Evolutionary conservation across 2,113 vertebrate genomes (phyloP).

Genomic region (Calyptomena viridis): DNA sequence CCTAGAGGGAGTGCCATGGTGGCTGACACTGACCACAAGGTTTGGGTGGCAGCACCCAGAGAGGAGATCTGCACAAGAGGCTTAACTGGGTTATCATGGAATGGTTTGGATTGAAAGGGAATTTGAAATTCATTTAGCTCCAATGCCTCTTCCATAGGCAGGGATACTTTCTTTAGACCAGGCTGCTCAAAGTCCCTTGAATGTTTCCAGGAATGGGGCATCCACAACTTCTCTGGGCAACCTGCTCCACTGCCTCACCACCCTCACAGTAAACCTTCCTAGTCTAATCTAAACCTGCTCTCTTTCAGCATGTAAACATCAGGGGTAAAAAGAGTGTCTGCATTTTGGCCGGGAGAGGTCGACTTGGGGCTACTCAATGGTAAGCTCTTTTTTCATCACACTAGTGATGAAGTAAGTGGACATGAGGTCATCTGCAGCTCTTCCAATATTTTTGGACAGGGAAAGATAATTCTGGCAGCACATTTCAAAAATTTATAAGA

Average conservation of each 20-base stretch:
- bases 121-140: background rate
- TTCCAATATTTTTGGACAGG: background rate
- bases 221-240: background rate
- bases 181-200: background rate
- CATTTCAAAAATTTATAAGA: background rate
- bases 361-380: background rate
- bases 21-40: background rate
- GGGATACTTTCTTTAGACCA: background rate
- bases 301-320: background rate
- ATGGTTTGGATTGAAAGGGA: background rate
- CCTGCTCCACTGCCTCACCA: background rate
- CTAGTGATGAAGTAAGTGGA: background rate
- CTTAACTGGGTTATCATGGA: background rate
- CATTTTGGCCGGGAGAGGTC: background rate
- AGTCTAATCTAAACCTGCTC: background rate
- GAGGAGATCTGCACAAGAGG: background rate
- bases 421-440: background rate
- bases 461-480: background rate
- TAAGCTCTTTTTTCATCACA: background rate
- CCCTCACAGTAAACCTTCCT: background rate
- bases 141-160: background rate
- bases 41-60: background rate
- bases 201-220: background rate
- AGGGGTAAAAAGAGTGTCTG: background rate
- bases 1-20: fast-evolving